Conservation (phyloP, 2,888 invertebrate species). For the Drosophila quasianomalipes region DNA sequence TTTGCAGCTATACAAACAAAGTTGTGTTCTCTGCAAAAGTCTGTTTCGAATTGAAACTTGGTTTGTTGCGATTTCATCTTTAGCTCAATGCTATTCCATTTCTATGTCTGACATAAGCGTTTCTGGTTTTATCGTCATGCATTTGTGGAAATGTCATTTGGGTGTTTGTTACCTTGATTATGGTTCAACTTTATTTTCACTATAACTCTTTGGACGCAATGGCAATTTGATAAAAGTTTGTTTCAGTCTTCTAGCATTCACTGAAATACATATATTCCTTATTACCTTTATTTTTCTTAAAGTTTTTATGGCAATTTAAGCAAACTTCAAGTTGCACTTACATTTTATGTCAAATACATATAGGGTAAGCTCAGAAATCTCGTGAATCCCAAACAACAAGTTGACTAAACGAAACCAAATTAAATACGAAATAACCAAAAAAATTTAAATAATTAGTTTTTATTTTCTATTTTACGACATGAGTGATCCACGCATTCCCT, state of each 20-base stretch:
- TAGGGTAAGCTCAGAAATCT: not conserved
- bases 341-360: conserved; percentile 8
- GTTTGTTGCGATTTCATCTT: conserved; percentile 4
- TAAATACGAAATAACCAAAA: not conserved
- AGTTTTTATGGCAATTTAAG: conserved; percentile 33
- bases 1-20: not conserved
- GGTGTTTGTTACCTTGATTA: conserved; percentile 54
- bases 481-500: conserved; percentile 30
- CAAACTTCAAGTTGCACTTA: conserved; percentile 30
- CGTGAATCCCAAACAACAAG: not conserved
- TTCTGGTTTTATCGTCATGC: conserved; percentile 44
- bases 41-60: conserved; percentile 7
- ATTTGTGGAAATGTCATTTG: conserved; percentile 35
- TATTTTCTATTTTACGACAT: conserved; percentile 7
- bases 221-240: conserved; percentile 34
- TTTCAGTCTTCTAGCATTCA: conserved; percentile 18
- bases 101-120: conserved; percentile 7
- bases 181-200: conserved; percentile 43
- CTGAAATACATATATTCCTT: conserved; percentile 5
- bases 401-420: not conserved
- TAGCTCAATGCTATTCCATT: conserved; percentile 5
- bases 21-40: not conserved
- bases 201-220: not conserved
- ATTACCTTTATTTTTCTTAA: conserved; percentile 25
- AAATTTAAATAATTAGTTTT: not conserved